Conservation (phyloP, 2,888 invertebrate species). For the Crepidodera aurea region DNA sequence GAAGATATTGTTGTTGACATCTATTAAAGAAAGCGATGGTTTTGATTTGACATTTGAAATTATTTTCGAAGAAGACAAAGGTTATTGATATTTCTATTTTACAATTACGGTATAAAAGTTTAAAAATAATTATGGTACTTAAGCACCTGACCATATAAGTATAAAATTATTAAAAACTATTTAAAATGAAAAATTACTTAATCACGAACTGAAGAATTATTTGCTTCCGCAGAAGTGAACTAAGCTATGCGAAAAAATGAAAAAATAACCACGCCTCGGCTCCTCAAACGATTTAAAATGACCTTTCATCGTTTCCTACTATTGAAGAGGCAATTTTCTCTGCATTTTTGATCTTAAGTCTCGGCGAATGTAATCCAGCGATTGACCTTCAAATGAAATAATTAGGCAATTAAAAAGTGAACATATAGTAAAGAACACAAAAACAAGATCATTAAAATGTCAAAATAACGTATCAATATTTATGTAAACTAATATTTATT, state of each 20-base stretch:
- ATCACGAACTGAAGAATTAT: too few relatives aligned
- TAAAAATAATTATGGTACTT: too few relatives aligned
- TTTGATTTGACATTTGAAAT: background rate
- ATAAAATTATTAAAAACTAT: too few relatives aligned
- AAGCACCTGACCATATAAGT: too few relatives aligned
- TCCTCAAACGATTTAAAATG: background rate
- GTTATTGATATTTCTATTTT: too few relatives aligned
- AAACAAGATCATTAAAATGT: conserved; percentile 34
- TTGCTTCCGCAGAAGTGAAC: too few relatives aligned
- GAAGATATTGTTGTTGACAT: background rate
- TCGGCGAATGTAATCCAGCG: conserved; percentile 1
- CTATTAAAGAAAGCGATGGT: background rate
- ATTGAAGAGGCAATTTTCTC: conserved; percentile 27
- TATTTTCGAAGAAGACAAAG: too few relatives aligned
- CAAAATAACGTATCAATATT: conserved; percentile 35
- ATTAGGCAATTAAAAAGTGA: conserved; percentile 35
- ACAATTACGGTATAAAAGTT: too few relatives aligned
- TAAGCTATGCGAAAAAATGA: background rate
- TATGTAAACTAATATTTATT: conserved; percentile 34
- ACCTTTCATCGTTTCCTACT: conserved; percentile 15
- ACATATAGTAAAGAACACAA: conserved; percentile 28
- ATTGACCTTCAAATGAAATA: conserved; percentile 30
- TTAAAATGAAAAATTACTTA: too few relatives aligned
- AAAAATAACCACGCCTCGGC: background rate
- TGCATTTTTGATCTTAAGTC: conserved; percentile 12